Conservation (phyloP, 2,113 vertebrate genomes). For the Python bivittatus region DNA sequence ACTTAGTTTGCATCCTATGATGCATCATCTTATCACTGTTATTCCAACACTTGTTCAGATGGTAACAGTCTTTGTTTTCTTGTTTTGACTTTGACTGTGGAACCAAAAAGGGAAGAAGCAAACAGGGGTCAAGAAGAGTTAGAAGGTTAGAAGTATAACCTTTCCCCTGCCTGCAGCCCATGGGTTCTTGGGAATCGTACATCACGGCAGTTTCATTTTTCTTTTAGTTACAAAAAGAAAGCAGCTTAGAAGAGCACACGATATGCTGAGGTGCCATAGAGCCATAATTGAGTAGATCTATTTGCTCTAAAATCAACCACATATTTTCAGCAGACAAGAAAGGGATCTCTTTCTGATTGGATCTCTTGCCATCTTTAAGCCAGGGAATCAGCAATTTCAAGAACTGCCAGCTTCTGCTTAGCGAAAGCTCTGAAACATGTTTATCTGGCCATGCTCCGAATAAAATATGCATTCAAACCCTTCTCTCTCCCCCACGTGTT, state of each 20-base stretch:
- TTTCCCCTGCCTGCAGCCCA: background rate
- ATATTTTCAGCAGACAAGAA: background rate
- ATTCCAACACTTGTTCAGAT: background rate
- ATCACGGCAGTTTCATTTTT: background rate
- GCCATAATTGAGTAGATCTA: conserved; percentile 6
- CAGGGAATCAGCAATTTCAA: background rate
- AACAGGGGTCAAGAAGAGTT: background rate
- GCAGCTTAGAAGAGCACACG: background rate
- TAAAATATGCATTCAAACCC: conserved; percentile 51
- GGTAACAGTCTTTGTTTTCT: background rate
- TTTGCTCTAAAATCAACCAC: conserved; percentile 1
- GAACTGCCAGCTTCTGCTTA: background rate
- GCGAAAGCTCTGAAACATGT: conserved; percentile 29
- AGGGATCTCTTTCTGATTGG: conserved; percentile 15
- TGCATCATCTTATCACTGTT: background rate
- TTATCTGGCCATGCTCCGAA: conserved; percentile 40
- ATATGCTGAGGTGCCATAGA: background rate
- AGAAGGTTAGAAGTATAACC: background rate
- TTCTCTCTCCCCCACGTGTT: background rate
- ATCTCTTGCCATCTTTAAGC: background rate
- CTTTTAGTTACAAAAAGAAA: background rate
- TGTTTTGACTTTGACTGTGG: background rate
- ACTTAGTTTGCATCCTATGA: background rate
- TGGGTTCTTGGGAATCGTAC: background rate
- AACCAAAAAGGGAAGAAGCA: background rate